Evolutionary conservation across 1,140 invertebrate species (phyloP), one percentile per base, ranked within the genome.

Genomic region (Dermatophagoides farinae): DNA sequence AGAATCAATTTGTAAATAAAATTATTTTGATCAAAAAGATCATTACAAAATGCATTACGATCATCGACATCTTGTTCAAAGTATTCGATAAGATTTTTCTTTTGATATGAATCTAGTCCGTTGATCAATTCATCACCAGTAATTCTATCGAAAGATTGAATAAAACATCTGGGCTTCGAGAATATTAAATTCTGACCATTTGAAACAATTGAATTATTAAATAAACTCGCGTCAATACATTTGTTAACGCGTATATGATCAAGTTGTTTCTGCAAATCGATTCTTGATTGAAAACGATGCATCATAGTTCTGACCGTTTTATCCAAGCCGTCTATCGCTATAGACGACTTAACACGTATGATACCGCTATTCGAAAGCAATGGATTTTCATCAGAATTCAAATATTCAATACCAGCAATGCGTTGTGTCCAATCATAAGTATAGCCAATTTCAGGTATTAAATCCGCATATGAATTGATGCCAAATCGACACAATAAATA

Each of bases 341-440:
- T 37, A n/a, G 64, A 64, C 8, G 67, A 63, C 60, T 70, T 71
- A 20, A 70, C 51, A 20, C 61, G 53, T 25, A 61, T 66, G 49
- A 64, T 64, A 50, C 41, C 41, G 41, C 57, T 52, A 4, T 47
- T 55, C 22, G 57, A 44, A 31, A 38, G n/a, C 12, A 47, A 23
- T 23, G 54, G 38, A 22, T 47, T 40, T 16, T 62, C 41, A 8
- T 66, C 62, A 10, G 61, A 60, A 23, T 62, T 62, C 18, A 84
- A 74, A 67, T 89, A 90, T 70, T 87, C 79, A 54, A 90, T 71
- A 1, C 88, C 87, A 67, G 84, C 85, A 71, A 93, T 78, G 72
- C 79, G 78, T 72, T 96, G 90, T 1, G 85, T 84, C 90, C 90
- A 96, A 64, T 79, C 75, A 67, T 88, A 95, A 0, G 88, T 86